These are phyloP conservation scores for Cepaea nemoralis DNA, from an alignment of 1,140 invertebrate genomes.

Conservation along the genomic window DNA sequence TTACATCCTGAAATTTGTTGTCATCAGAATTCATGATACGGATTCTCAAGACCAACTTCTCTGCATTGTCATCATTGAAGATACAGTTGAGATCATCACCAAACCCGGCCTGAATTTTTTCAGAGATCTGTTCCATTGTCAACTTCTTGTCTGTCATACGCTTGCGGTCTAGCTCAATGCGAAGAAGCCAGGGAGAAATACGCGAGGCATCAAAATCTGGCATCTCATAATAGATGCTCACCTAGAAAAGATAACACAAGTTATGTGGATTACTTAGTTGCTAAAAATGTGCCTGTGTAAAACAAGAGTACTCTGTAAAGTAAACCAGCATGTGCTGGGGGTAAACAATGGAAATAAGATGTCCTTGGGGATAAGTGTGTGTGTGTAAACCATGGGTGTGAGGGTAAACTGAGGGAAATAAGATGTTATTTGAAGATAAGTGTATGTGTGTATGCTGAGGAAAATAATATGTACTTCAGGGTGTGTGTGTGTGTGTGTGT, in stretches of 20 bases:
- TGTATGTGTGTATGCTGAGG: no score
- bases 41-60: conserved; percentile 97
- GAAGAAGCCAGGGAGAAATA: conserved; percentile 97
- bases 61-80: conserved; percentile 99
- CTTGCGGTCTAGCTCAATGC: conserved; percentile 98
- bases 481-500: no score
- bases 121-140: conserved; percentile 99
- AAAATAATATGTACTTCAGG: no score
- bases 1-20: conserved; percentile 84
- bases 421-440: no score
- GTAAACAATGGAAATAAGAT: no score
- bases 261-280: no score
- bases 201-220: conserved; percentile 98
- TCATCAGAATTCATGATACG: conserved; percentile 95
- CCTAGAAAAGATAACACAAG: neutral
- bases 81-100: conserved; percentile 99
- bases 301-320: no score
- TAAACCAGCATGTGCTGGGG: no score
- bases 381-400: no score
- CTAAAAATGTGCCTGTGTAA: no score
- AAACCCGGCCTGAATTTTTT: conserved; percentile 99
- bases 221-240: conserved; percentile 96
- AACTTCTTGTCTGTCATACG: conserved; percentile 99
- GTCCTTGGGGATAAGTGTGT: no score
- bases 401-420: no score